Evolutionary conservation across 2,888 invertebrate species (phyloP), one percentile per base, ranked within the genome.

Genomic region (Mylabris sibirica): DNA sequence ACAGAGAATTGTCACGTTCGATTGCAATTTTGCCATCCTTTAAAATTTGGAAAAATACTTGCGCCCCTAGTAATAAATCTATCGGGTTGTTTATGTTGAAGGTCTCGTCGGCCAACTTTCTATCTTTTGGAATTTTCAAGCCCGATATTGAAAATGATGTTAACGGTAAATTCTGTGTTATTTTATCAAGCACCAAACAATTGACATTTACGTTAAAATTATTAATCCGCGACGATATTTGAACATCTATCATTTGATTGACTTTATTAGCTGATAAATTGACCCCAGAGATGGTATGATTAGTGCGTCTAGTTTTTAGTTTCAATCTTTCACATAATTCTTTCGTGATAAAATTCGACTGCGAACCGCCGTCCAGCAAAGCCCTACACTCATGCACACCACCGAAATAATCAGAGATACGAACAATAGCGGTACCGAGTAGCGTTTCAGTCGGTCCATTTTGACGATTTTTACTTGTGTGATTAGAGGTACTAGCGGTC

Each of bases 31-130:
- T 22, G 38, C 30, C 49, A 60, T 57, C 24, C 60, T 65, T 35
- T 20, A 65, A 5, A 14, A 67, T 30, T n/a, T 65, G 14, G 24
- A 30, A 65, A 44, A 44, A 64, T 4, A 65, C 44, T 38, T 38
- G 9, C 3, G 57, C 65, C 5, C 65, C 68, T 26, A 68, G 3
- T 1, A 68, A 53, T 22, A 65, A 12, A 22, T 68, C 68, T 60
- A 66, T 30, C 22, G 22, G 14, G 14, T 24, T 57, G 24, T 14
- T 57, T 9, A 57, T 14, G 1, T 57, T 57, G 12, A 57, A n/a
- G 9, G 57, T 49, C 5, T 49, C 49, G 49, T 49, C 49, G 17
- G 49, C 49, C 49, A 49, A 49, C 2, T 5, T 49, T 5, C 2
- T 2, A 49, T 49, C 49, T 49, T 49, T 2, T 17, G 3, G n/a